Conservation (phyloP, 2,113 vertebrate genomes). For the Leptodactylus fuscus region DNA sequence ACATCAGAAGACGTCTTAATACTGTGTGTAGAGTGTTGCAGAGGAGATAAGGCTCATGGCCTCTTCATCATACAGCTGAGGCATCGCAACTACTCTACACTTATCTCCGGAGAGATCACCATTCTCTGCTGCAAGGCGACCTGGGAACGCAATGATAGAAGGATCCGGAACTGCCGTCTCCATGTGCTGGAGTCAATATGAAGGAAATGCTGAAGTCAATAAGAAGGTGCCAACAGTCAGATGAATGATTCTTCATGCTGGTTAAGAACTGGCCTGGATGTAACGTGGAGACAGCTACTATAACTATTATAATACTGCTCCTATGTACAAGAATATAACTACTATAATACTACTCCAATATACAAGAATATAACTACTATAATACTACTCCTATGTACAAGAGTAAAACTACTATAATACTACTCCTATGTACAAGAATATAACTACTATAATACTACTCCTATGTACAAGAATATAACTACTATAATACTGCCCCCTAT, state of each 20-base stretch:
- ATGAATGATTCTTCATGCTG: no score
- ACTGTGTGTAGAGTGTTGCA: not conserved
- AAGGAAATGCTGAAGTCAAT: not conserved
- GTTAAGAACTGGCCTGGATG: no score
- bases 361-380: not conserved
- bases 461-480: no score
- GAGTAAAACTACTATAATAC: not conserved
- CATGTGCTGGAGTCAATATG: not conserved
- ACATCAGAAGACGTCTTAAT: conserved; percentile 1
- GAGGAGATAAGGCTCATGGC: not conserved
- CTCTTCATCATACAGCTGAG: not conserved
- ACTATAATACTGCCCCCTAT: no score
- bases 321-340: no score
- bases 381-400: not conserved
- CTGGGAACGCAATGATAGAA: not conserved
- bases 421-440: no score
- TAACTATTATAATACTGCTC: no score
- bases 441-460: no score
- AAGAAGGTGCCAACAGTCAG: no score
- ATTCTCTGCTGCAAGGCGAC: not conserved
- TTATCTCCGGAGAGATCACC: not conserved
- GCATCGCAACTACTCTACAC: not conserved
- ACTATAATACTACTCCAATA: no score
- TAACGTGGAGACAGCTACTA: no score
- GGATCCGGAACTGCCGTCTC: not conserved